Evolutionary conservation across 1,140 invertebrate species (phyloP).

Genomic region (Protaetia brevitarsis): DNA sequence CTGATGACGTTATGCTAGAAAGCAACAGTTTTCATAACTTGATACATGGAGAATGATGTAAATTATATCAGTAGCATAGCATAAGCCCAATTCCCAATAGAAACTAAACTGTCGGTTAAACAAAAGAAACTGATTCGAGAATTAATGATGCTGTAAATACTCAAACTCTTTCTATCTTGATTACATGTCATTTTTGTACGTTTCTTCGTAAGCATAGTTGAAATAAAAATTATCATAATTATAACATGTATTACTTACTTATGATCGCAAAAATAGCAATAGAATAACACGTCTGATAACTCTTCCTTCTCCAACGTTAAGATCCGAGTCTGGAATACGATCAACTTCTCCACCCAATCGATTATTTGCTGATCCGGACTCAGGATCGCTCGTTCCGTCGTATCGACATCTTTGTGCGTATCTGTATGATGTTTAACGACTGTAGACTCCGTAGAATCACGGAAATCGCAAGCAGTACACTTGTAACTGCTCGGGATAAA

Average conservation of each 20-base stretch:
- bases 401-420: not conserved
- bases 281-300: not conserved
- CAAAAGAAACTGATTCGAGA: no score
- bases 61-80: no score
- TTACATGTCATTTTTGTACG: no score
- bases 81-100: no score
- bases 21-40: no score
- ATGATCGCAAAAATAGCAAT: not conserved
- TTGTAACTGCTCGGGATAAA: not conserved
- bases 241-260: not conserved
- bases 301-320: conserved; percentile 1
- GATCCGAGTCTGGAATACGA: conserved; percentile 2
- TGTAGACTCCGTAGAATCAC: not conserved
- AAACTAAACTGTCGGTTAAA: no score
- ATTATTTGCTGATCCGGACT: not conserved
- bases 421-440: not conserved
- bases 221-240: not conserved
- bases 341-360: conserved; percentile 21
- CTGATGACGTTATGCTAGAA: no score
- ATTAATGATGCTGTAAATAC: no score
- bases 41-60: no score
- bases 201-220: no score
- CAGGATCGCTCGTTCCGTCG: not conserved
- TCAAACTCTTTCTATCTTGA: no score
- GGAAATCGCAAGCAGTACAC: conserved; percentile 17